Conservation (phyloP, 2,797 vertebrate species). For the Podarcis lilfordi region DNA sequence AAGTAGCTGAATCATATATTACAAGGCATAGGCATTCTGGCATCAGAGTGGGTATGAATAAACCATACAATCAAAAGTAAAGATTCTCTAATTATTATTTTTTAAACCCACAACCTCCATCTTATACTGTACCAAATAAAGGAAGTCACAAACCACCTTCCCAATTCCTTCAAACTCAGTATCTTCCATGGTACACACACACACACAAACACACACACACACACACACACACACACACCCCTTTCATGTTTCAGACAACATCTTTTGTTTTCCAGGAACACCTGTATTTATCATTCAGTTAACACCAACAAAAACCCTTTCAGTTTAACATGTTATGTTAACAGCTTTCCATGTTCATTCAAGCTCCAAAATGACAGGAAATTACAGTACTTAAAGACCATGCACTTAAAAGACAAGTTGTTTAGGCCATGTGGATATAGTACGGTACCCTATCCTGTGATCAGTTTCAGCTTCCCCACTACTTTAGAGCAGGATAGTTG, state of each 20-base stretch:
- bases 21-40: fast-evolving
- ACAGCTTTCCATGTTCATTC: too few species aligned
- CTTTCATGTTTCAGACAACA: not conserved
- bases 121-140: not conserved
- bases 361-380: too few species aligned
- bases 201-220: too few species aligned
- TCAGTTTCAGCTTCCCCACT: too few species aligned
- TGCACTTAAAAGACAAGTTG: too few species aligned
- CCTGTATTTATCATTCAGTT: not conserved
- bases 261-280: not conserved
- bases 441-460: too few species aligned
- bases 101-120: not conserved
- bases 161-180: not conserved
- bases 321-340: too few species aligned
- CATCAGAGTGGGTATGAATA: not conserved
- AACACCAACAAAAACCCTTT: too few species aligned
- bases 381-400: too few species aligned
- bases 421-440: too few species aligned
- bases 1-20: not conserved
- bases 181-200: fast-evolving
- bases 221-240: not conserved
- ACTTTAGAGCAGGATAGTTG: too few species aligned
- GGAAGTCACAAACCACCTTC: not conserved
- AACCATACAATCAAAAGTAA: not conserved
- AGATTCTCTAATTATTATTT: not conserved